phyloP scores from a whole-genome alignment of 2,797 vertebrate genomes.

The Gila robusta region DNA sequence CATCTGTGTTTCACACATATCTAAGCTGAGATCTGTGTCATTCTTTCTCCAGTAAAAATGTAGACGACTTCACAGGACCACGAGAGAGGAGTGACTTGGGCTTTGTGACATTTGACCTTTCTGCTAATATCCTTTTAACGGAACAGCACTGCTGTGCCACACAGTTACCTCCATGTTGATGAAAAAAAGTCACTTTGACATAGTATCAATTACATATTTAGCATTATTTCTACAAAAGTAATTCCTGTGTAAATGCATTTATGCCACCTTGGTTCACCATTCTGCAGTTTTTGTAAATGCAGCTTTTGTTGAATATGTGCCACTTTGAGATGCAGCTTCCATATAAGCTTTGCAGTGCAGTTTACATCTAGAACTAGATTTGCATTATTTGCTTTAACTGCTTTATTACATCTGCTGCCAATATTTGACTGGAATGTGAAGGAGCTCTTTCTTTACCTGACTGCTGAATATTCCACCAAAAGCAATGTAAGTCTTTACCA shows the following conservation, averaged over 20 bases:
- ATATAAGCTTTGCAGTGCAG: not conserved
- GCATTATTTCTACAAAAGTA: too few species aligned
- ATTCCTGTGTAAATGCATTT: not conserved
- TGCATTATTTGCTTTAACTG: conserved; percentile 78
- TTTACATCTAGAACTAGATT: not conserved
- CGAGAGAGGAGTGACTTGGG: conserved; percentile 96
- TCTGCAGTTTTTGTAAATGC: not conserved
- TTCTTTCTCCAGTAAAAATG: conserved; percentile 88
- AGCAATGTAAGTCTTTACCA: conserved; percentile 83
- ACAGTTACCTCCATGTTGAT: not conserved
- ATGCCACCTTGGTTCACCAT: not conserved
- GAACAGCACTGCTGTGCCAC: not conserved
- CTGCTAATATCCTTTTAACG: conserved; percentile 93
- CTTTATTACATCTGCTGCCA: conserved; percentile 88
- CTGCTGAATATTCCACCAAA: conserved; percentile 80
- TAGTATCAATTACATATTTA: not conserved
- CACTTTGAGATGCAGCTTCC: not conserved
- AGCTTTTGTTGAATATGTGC: not conserved
- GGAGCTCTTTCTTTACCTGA: conserved; percentile 95
- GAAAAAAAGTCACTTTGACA: not conserved
- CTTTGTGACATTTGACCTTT: conserved; percentile 94
- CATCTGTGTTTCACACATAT: not conserved
- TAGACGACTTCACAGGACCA: conserved; percentile 97
- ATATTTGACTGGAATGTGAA: conserved; percentile 99
- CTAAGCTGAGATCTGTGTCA: not conserved